phyloP scores from a whole-genome alignment of 2,797 vertebrate genomes.

The Vespertilio murinus region DNA sequence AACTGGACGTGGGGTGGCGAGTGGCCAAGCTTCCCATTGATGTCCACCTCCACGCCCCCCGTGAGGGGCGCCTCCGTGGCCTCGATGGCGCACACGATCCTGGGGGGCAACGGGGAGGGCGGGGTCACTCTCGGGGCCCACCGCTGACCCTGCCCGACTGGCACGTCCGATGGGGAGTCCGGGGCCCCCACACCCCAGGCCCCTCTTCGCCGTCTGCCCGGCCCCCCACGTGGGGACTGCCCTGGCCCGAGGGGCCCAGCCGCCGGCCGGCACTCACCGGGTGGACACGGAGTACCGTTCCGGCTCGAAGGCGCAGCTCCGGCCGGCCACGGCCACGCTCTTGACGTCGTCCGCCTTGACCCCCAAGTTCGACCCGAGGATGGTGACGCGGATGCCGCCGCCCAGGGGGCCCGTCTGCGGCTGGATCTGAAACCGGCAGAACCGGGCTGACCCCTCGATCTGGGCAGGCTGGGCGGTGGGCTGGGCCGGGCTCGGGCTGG shows the following conservation, averaged over 20 bases:
- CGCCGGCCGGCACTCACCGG: constrained; percentile 84
- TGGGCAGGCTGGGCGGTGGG: rapidly evolving
- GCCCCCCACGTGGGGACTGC: rapidly evolving
- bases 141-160: neutral
- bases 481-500: rapidly evolving
- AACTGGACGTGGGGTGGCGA: constrained; percentile 86
- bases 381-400: constrained; percentile 91
- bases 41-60: constrained; percentile 87
- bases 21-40: constrained; percentile 89
- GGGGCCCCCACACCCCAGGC: rapidly evolving
- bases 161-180: too few relatives aligned
- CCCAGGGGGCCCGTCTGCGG: constrained; percentile 91
- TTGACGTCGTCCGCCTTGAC: constrained; percentile 90
- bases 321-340: constrained; percentile 89
- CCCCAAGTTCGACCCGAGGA: constrained; percentile 95
- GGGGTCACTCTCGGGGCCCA: neutral
- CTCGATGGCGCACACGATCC: constrained; percentile 92
- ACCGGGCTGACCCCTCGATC: neutral
- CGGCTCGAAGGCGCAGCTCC: constrained; percentile 87
- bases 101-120: constrained; percentile 66
- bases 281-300: constrained; percentile 94
- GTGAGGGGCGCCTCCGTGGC: constrained; percentile 49
- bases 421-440: constrained; percentile 87
- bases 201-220: rapidly evolving
- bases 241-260: neutral